Evolutionary conservation across 1,140 invertebrate genomes (phyloP).

Genomic region (Drosophila oshimai): DNA sequence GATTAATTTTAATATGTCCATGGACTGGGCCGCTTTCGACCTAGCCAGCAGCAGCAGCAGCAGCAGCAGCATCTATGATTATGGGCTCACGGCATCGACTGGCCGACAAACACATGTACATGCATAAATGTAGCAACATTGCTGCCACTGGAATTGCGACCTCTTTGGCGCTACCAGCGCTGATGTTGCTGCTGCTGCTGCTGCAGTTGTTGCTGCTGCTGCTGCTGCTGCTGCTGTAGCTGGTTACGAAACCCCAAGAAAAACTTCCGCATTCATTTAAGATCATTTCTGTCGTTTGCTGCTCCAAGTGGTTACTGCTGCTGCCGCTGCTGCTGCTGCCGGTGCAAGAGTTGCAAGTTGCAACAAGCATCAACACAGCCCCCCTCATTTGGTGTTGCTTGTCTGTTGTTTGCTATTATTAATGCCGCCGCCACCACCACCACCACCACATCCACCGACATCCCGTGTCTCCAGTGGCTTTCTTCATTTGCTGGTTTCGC

Average conservation of each 20-base stretch:
- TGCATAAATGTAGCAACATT: conserved; percentile 77
- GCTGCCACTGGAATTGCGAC: conserved; percentile 79
- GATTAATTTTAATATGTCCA: conserved; percentile 81
- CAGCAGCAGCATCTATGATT: conserved; percentile 69
- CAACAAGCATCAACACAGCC: conserved; percentile 54
- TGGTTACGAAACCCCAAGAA: conserved; percentile 82
- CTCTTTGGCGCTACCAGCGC: conserved; percentile 64
- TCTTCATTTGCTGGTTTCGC: conserved; percentile 50
- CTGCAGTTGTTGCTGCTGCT: conserved; percentile 1
- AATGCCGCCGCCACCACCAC: conserved; percentile 53
- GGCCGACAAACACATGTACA: conserved; percentile 47
- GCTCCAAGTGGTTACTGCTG: conserved; percentile 69
- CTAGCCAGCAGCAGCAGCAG: conserved; percentile 47
- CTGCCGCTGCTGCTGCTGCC: conserved; percentile 45
- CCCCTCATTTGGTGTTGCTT: conserved; percentile 75
- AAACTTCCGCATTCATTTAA: conserved; percentile 83
- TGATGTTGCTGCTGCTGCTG: conserved; percentile 15
- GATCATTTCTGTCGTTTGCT: conserved; percentile 81
- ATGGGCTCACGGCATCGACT: conserved; percentile 74
- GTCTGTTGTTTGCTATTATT: conserved; percentile 73
- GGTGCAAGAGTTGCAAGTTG: conserved; percentile 64
- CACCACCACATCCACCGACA: conserved; percentile 28
- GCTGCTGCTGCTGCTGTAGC: conserved; percentile 55
- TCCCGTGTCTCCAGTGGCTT: conserved; percentile 15
- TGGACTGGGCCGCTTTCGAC: conserved; percentile 64